Percentiles rank a stretch among this genome's conserved stretches.
Conservation (phyloP, 2,888 invertebrate species). For the Psylliodes chrysocephalus region DNA sequence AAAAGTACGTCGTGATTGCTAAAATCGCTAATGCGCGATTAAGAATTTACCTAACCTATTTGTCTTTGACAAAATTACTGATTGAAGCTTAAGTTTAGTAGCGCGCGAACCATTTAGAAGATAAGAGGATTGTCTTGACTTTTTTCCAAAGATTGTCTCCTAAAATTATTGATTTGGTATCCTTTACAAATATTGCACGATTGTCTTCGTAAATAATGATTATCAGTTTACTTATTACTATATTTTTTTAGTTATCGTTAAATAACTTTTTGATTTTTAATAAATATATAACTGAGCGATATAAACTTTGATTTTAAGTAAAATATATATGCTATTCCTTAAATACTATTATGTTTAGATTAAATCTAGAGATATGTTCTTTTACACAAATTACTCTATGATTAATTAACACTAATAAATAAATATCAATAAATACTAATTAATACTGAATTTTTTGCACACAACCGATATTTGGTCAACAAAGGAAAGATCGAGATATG, state of each 20-base stretch:
- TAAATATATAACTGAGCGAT: conserved; percentile 32
- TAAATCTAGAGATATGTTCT: conserved; percentile 55
- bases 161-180: conserved; percentile 53
- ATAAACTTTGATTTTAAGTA: conserved; percentile 45
- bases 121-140: conserved; percentile 38
- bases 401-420: conserved; percentile 38
- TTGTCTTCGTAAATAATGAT: conserved; percentile 54
- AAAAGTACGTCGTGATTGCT: conserved; percentile 65
- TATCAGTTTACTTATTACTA: conserved; percentile 34
- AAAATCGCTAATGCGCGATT: conserved; percentile 22
- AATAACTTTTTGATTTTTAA: conserved; percentile 37
- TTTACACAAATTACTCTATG: conserved; percentile 49
- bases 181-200: conserved; percentile 59
- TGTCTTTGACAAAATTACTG: neutral
- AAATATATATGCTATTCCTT: conserved; percentile 51
- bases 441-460: conserved; percentile 45
- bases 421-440: conserved; percentile 32
- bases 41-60: neutral
- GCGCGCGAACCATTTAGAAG: conserved; percentile 20
- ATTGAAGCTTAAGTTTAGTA: conserved; percentile 13
- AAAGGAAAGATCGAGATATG: conserved; percentile 50
- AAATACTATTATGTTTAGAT: conserved; percentile 42
- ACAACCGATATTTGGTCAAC: conserved; percentile 45
- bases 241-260: conserved; percentile 35
- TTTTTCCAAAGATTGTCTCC: conserved; percentile 39